phyloP scores from a whole-genome alignment of 2,797 vertebrate genomes.

The Danio albolineatus region DNA sequence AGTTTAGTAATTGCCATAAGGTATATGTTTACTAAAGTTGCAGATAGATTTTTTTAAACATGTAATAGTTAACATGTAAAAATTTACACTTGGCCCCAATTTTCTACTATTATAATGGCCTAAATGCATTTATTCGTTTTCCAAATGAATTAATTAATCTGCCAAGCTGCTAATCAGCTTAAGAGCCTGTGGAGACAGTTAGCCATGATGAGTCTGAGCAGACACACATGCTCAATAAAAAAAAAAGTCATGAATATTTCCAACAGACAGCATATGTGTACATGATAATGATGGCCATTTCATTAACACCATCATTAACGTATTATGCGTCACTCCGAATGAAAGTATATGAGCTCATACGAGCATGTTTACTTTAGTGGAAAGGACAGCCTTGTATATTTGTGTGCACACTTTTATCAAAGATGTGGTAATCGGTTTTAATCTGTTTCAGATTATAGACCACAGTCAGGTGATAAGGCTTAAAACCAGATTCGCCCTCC shows the following conservation, averaged over 20 bases:
- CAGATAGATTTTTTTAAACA: too few relatives aligned
- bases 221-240: not conserved
- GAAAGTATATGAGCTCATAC: constrained; percentile 1
- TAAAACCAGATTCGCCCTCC: constrained; percentile 19
- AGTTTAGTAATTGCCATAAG: not conserved
- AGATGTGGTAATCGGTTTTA: constrained; percentile 31
- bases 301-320: not conserved
- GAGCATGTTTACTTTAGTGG: not conserved
- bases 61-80: too few relatives aligned
- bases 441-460: constrained; percentile 32
- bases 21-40: too few relatives aligned
- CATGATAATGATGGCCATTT: not conserved
- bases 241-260: not conserved
- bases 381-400: not conserved
- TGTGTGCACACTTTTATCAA: constrained; percentile 1
- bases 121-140: constrained; percentile 26
- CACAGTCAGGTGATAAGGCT: not conserved
- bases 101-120: constrained; percentile 17
- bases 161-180: constrained; percentile 24
- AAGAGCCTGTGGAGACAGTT: constrained; percentile 10
- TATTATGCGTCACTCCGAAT: constrained; percentile 10
- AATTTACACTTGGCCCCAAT: too few relatives aligned
- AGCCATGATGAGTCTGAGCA: constrained; percentile 3
- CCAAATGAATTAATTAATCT: constrained; percentile 41
- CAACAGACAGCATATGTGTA: not conserved